Evolutionary conservation across 1,140 invertebrate genomes (phyloP).

Genomic region (Sminthurinus signatus): DNA sequence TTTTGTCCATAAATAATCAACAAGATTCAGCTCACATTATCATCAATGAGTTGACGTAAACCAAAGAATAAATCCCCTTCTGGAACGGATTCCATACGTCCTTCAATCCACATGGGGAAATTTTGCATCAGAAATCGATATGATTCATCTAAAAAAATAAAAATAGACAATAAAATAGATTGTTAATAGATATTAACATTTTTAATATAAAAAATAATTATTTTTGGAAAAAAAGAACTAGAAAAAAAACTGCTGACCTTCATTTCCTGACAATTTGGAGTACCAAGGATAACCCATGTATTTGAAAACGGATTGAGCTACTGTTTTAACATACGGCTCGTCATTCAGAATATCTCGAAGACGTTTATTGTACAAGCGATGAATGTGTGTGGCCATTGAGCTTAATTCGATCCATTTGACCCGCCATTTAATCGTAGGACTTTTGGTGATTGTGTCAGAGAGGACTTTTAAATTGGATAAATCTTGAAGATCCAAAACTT

Average conservation of each 20-base stretch:
- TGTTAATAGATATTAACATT: too few species aligned
- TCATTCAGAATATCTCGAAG: slow-evolving; percentile 23
- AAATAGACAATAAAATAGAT: background rate
- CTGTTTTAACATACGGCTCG: slow-evolving; percentile 22
- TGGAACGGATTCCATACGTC: slow-evolving; percentile 2
- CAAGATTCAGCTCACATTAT: slow-evolving; percentile 19
- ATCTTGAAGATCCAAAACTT: slow-evolving; percentile 14
- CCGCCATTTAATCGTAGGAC: slow-evolving; percentile 10
- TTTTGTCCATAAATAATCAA: too few species aligned
- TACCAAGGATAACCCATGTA: slow-evolving; percentile 27
- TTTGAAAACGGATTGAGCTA: slow-evolving; percentile 17
- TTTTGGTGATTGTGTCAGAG: background rate
- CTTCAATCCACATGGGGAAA: slow-evolving; percentile 9
- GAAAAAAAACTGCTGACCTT: slow-evolving; percentile 5
- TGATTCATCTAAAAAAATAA: slow-evolving; percentile 12
- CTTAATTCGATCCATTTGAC: slow-evolving; percentile 21
- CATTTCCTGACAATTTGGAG: slow-evolving; percentile 13
- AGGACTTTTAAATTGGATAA: slow-evolving; percentile 1
- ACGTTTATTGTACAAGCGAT: slow-evolving; percentile 25
- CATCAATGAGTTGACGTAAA: slow-evolving; percentile 15
- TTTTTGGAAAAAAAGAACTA: too few species aligned
- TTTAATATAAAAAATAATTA: too few species aligned
- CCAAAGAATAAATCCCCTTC: slow-evolving; percentile 20
- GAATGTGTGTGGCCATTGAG: slow-evolving; percentile 7
- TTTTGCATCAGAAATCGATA: slow-evolving; percentile 12